Percentiles rank a stretch among this genome's conserved stretches.
Evolutionary conservation across 2,113 vertebrate genomes (phyloP).

Genomic region (Halichoerus grypus): DNA sequence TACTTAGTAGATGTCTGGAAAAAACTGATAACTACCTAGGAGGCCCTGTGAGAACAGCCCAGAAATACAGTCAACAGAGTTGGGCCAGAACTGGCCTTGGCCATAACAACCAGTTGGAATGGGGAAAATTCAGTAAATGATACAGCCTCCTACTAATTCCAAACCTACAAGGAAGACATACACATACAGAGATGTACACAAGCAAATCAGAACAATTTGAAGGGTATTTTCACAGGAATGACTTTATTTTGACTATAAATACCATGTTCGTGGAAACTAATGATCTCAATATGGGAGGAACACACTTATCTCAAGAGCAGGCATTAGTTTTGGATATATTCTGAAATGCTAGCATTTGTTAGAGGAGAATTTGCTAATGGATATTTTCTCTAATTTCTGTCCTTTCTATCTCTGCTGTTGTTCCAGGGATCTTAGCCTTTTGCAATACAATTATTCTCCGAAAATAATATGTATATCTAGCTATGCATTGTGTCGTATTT

Average conservation of each 20-base stretch:
- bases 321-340: neutral
- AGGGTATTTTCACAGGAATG: neutral
- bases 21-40: neutral
- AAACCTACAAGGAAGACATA: neutral
- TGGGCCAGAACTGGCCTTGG: neutral
- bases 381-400: constrained; percentile 24
- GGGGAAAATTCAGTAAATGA: neutral
- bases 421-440: neutral
- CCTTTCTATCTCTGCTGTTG: neutral
- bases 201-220: neutral
- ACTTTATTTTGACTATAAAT: neutral
- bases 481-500: neutral
- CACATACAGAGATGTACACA: neutral
- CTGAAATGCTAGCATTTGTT: neutral
- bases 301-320: neutral
- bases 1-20: neutral
- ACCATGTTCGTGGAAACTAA: neutral
- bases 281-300: neutral
- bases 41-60: neutral
- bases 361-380: neutral
- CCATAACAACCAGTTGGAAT: neutral
- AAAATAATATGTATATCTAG: neutral
- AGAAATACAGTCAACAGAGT: neutral
- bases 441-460: neutral
- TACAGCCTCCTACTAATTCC: neutral